Evolutionary conservation across 2,888 invertebrate genomes (phyloP).

Genomic region (Arctia plantaginis): DNA sequence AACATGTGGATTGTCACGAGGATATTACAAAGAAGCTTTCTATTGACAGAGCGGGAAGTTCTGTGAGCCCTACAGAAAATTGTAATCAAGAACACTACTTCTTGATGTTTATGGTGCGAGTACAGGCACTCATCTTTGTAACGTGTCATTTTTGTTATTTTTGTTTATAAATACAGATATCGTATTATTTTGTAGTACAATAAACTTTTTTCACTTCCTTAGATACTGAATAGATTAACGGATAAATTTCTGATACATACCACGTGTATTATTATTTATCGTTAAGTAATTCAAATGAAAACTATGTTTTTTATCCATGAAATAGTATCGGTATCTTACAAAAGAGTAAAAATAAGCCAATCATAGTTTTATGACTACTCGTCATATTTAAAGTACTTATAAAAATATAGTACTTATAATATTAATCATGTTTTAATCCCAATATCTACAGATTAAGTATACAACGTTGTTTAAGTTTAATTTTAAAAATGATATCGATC

Average conservation of each 20-base stretch:
- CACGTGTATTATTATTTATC: neutral
- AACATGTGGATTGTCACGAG: neutral
- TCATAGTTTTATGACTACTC: neutral
- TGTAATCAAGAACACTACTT: neutral
- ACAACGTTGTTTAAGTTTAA: neutral
- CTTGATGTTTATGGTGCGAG: too few species aligned
- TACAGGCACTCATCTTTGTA: too few species aligned
- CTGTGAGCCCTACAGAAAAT: neutral
- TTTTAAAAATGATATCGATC: too few species aligned
- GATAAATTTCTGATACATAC: neutral
- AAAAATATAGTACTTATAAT: too few species aligned
- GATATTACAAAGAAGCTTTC: neutral
- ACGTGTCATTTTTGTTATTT: too few species aligned
- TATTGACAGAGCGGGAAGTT: neutral
- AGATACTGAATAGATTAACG: neutral
- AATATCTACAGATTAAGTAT: neutral
- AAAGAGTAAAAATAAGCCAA: neutral
- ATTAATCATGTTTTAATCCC: neutral
- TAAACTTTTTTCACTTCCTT: neutral
- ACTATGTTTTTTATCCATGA: neutral
- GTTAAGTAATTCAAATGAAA: neutral
- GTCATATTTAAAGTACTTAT: neutral
- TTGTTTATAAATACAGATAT: too few species aligned
- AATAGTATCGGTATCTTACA: neutral
- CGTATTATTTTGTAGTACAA: neutral